Conservation (phyloP, 2,113 vertebrate species). For the Alligator mississippiensis region DNA sequence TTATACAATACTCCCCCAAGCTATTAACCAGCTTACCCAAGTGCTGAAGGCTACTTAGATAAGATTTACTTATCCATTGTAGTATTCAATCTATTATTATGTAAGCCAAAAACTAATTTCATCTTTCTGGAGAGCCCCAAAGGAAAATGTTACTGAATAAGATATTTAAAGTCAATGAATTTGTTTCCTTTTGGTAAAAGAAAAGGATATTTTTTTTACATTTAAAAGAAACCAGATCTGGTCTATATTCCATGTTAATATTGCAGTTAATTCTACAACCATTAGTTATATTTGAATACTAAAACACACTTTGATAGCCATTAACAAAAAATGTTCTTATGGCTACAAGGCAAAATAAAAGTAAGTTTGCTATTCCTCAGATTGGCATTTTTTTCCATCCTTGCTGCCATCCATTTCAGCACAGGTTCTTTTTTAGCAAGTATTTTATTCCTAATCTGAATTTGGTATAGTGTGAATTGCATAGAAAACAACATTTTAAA, state of each 20-base stretch:
- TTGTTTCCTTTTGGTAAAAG: background rate
- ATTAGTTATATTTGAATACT: background rate
- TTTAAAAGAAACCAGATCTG: background rate
- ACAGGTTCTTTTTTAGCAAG: background rate
- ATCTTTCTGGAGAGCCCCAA: background rate
- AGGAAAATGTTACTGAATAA: background rate
- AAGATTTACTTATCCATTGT: background rate
- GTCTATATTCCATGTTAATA: background rate
- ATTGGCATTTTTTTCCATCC: background rate
- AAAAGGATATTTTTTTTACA: background rate
- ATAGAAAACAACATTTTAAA: background rate
- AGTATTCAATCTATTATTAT: background rate
- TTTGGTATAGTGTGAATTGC: background rate
- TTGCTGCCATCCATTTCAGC: background rate
- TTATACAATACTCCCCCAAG: background rate
- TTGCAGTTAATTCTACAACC: background rate
- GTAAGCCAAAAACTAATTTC: background rate
- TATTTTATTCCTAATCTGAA: background rate
- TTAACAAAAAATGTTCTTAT: background rate
- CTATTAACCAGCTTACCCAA: background rate
- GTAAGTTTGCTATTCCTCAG: background rate
- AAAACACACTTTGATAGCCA: background rate
- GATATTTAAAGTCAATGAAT: background rate
- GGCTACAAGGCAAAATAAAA: background rate
- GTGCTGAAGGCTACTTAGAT: background rate